phyloP scores from a whole-genome alignment of 2,797 vertebrate genomes.

The Simalia tracyae region DNA sequence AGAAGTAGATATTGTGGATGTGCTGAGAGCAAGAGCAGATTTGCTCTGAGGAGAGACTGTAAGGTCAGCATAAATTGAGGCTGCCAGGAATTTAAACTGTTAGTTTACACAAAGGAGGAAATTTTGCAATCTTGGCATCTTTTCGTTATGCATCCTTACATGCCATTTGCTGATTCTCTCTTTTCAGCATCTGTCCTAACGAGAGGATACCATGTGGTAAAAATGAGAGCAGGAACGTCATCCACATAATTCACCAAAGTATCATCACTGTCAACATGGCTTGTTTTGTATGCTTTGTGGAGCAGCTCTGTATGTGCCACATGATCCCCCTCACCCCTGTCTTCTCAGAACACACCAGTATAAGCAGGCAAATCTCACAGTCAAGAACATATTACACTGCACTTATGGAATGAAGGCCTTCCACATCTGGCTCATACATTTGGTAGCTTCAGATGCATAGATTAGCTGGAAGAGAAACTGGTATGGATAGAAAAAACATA shows the following conservation, averaged over 20 bases:
- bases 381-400: background rate
- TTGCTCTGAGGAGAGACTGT: background rate
- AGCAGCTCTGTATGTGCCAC: background rate
- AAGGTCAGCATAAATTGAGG: conserved; percentile 19
- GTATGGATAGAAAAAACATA: background rate
- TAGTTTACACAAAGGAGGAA: conserved; percentile 4
- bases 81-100: conserved; percentile 6
- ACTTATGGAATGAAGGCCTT: background rate
- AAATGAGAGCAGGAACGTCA: conserved; percentile 18
- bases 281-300: background rate
- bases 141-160: conserved; percentile 7
- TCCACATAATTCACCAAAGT: background rate
- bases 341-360: background rate
- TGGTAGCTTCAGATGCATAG: background rate
- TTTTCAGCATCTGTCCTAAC: conserved; percentile 29
- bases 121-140: conserved; percentile 24
- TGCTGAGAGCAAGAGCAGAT: background rate
- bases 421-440: background rate
- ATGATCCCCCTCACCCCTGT: background rate
- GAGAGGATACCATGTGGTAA: conserved; percentile 22
- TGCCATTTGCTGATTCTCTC: conserved; percentile 22
- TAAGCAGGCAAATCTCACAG: background rate
- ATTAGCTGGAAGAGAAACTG: background rate
- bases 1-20: background rate
- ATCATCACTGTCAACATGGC: background rate